Conservation (phyloP, 2,113 vertebrate genomes). For the Daboia siamensis region DNA sequence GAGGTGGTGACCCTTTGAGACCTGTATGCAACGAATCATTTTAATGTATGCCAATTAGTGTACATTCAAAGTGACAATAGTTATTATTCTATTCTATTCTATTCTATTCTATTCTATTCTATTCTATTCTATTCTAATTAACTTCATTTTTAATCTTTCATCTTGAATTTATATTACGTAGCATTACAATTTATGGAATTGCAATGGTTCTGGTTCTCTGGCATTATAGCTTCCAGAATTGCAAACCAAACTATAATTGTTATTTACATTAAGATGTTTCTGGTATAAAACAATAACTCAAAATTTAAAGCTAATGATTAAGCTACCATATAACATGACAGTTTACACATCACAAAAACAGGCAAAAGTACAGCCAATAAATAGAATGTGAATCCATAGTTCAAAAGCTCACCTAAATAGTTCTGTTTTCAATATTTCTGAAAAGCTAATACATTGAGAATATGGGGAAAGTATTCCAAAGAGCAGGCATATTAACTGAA, state of each 20-base stretch:
- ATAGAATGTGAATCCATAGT: neutral
- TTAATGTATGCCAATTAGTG: too few relatives aligned
- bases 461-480: neutral
- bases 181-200: neutral
- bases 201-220: neutral
- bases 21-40: too few relatives aligned
- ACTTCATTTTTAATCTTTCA: conserved; percentile 7
- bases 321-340: neutral
- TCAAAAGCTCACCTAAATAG: neutral
- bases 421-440: neutral
- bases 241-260: neutral
- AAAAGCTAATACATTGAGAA: neutral
- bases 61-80: too few relatives aligned
- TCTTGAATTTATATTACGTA: neutral
- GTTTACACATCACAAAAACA: neutral
- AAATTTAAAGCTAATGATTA: neutral
- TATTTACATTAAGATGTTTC: neutral
- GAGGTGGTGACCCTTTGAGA: too few relatives aligned
- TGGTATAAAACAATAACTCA: neutral
- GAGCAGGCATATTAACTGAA: neutral
- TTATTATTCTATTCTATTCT: too few relatives aligned
- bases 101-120: too few relatives aligned
- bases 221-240: neutral
- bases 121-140: neutral
- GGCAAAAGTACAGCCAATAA: neutral